Conservation (phyloP, 1,140 invertebrate genomes). For the Drosophila ohnishii region DNA sequence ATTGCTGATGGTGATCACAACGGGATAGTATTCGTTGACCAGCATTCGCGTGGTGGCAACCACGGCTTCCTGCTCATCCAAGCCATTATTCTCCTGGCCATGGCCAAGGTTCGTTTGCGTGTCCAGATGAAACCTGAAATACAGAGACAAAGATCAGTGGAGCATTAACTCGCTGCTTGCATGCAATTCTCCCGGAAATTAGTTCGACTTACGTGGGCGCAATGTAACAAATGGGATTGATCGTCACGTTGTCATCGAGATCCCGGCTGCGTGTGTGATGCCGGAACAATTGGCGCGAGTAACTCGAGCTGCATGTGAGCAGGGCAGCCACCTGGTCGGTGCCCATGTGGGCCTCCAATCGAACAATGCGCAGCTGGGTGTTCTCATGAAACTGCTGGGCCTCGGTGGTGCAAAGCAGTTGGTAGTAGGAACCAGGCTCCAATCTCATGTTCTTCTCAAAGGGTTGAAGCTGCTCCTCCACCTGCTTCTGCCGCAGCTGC, state of each 20-base stretch:
- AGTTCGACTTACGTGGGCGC: slow-evolving; percentile 78
- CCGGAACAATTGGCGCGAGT: slow-evolving; percentile 64
- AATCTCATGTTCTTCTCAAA: slow-evolving; percentile 73
- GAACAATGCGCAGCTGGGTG: slow-evolving; percentile 71
- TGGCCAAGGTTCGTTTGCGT: slow-evolving; percentile 76
- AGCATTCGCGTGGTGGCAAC: slow-evolving; percentile 63
- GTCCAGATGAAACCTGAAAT: slow-evolving; percentile 79
- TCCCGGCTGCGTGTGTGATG: slow-evolving; percentile 75
- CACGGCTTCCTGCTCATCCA: slow-evolving; percentile 5
- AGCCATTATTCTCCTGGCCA: slow-evolving; percentile 25
- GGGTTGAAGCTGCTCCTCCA: slow-evolving; percentile 19
- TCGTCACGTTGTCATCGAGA: slow-evolving; percentile 79
- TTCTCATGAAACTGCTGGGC: slow-evolving; percentile 80
- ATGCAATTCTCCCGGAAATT: slow-evolving; percentile 31
- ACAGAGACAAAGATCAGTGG: slow-evolving; percentile 32
- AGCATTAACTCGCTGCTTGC: slow-evolving; percentile 46
- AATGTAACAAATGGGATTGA: slow-evolving; percentile 81
- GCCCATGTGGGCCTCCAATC: slow-evolving; percentile 75
- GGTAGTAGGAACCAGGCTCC: slow-evolving; percentile 72
- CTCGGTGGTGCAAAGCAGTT: slow-evolving; percentile 70
- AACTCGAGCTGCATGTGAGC: slow-evolving; percentile 65
- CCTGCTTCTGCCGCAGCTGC: slow-evolving; percentile 45
- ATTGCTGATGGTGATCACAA: slow-evolving; percentile 75
- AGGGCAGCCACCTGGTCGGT: slow-evolving; percentile 71
- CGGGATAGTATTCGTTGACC: slow-evolving; percentile 81